These are phyloP conservation scores for Cavia aperea DNA, from an alignment of 2,113 vertebrate species.

Conservation along the genomic window DNA sequence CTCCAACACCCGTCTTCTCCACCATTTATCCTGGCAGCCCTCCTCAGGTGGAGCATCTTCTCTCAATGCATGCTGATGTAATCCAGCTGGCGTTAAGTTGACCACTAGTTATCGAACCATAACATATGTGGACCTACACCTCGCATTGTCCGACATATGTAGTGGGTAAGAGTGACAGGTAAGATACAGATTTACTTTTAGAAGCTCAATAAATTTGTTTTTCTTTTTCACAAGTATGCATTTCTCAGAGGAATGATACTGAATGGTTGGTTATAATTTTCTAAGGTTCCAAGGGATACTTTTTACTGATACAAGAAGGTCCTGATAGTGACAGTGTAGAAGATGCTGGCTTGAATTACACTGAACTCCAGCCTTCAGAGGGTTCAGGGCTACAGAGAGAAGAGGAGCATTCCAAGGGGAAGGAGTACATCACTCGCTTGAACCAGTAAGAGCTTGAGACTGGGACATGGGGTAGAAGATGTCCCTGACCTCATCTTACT, in stretches of 20 bases:
- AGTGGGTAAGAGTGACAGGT: background rate
- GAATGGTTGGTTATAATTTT: background rate
- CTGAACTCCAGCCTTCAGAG: background rate
- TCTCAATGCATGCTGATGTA: no score
- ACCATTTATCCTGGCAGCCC: no score
- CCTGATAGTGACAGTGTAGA: background rate
- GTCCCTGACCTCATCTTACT: background rate
- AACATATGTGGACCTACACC: background rate
- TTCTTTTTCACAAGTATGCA: background rate
- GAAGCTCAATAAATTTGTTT: background rate
- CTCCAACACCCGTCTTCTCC: no score
- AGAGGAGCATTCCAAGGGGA: fast-evolving
- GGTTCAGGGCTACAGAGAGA: background rate
- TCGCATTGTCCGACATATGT: background rate
- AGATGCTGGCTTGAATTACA: background rate
- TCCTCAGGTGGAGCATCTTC: no score
- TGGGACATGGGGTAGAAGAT: background rate
- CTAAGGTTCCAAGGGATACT: background rate
- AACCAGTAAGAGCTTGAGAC: background rate
- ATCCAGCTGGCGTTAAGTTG: no score
- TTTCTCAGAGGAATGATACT: background rate
- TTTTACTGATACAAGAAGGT: background rate
- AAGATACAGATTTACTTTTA: background rate
- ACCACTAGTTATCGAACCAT: no score
- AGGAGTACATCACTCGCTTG: no score